phyloP scores from a whole-genome alignment of 2,888 invertebrate genomes.

The Lasioglossum zephyrum region DNA sequence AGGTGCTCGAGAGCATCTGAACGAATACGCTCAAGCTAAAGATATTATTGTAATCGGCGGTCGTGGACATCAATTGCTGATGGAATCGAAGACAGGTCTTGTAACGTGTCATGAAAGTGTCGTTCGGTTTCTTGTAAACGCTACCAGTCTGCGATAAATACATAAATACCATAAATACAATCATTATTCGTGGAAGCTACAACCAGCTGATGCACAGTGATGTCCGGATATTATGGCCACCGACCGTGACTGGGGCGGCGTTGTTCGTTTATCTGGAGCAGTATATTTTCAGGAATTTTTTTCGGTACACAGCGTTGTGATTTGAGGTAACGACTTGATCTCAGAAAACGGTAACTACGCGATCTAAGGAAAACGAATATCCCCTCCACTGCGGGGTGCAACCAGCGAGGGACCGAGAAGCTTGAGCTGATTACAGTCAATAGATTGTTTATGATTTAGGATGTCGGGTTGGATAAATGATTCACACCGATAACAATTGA shows the following conservation, averaged over 20 bases:
- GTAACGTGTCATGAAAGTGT: conserved; percentile 58
- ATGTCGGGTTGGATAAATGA: no score
- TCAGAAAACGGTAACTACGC: no score
- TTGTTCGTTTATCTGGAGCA: background rate
- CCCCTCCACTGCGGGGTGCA: no score
- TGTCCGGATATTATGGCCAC: background rate
- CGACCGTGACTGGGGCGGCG: no score
- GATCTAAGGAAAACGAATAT: no score
- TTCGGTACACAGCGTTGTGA: no score
- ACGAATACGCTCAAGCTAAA: conserved; percentile 74
- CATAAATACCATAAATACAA: background rate
- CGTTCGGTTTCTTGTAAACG: background rate
- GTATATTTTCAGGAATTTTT: background rate
- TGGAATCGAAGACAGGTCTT: conserved; percentile 69
- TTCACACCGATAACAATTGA: no score
- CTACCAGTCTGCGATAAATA: background rate
- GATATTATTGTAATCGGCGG: conserved; percentile 71
- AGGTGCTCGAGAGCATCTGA: conserved; percentile 77
- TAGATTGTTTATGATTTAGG: no score
- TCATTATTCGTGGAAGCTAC: background rate
- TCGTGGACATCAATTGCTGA: conserved; percentile 69
- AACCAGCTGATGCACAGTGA: background rate
- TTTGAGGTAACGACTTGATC: no score
- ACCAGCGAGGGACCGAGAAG: no score
- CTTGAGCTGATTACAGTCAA: no score